Percentiles rank a stretch among this genome's conserved stretches.
Evolutionary conservation across 1,140 invertebrate species (phyloP).

Genomic region (Pygmarrhopalites habei): DNA sequence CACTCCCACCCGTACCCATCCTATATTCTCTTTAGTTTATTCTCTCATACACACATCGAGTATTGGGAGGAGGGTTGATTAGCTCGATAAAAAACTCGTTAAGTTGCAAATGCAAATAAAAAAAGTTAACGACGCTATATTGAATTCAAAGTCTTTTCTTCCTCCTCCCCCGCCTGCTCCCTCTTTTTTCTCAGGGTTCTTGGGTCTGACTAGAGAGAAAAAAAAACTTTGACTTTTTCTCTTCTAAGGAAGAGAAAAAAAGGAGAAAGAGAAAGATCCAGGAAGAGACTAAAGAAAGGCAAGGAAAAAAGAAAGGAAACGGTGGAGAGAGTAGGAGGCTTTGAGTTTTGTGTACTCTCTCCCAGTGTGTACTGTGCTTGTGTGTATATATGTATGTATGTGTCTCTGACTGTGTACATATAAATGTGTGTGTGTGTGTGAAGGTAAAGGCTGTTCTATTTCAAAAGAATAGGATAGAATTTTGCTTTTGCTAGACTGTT

Average conservation of each 20-base stretch:
- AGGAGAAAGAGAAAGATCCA: too few relatives aligned
- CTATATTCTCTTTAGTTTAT: too few relatives aligned
- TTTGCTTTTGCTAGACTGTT: not conserved
- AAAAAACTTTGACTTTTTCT: not conserved
- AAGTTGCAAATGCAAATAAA: constrained; percentile 22
- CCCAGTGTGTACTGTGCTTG: too few relatives aligned
- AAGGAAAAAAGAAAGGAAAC: too few relatives aligned
- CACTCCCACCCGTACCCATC: too few relatives aligned
- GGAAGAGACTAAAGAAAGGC: too few relatives aligned
- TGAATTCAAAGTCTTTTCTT: not conserved
- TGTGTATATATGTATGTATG: too few relatives aligned
- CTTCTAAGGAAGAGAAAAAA: too few relatives aligned
- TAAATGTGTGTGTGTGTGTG: too few relatives aligned
- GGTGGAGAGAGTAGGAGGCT: too few relatives aligned
- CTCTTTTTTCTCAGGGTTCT: not conserved
- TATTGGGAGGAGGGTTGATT: constrained; percentile 11
- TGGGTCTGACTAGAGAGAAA: not conserved
- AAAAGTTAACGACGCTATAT: constrained; percentile 11
- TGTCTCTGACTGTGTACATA: too few relatives aligned
- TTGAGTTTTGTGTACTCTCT: too few relatives aligned
- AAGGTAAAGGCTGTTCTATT: not conserved
- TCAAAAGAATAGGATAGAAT: not conserved
- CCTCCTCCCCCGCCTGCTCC: not conserved
- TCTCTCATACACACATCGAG: not conserved
- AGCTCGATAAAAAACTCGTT: constrained; percentile 23